phyloP scores from a whole-genome alignment of 2,888 invertebrate species.

The Drosophila conformis region DNA sequence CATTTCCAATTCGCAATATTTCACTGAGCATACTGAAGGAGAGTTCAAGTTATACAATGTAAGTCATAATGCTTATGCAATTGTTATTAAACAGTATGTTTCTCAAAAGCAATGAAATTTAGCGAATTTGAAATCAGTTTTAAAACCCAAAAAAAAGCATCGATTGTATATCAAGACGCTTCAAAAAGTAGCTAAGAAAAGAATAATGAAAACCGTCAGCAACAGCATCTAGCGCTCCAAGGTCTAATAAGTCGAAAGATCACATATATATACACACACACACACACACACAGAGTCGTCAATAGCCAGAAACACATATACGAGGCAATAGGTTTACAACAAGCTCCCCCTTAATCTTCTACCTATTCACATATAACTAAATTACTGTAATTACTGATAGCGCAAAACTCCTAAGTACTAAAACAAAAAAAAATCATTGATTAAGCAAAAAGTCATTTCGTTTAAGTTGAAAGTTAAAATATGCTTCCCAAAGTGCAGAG shows the following conservation, averaged over 20 bases:
- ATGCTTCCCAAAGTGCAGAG: conserved; percentile 51
- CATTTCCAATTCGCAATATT: conserved; percentile 13
- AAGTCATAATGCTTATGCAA: neutral
- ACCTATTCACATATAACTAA: conserved; percentile 21
- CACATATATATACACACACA: conserved; percentile 22
- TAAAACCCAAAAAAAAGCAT: conserved; percentile 23
- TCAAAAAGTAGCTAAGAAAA: conserved; percentile 63
- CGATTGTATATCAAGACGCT: conserved; percentile 61
- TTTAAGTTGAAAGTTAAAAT: conserved; percentile 59
- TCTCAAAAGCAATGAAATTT: conserved; percentile 2
- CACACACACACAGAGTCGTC: conserved; percentile 32
- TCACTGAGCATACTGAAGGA: neutral
- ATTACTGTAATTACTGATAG: conserved; percentile 41
- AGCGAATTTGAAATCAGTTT: conserved; percentile 20
- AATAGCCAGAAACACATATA: conserved; percentile 37
- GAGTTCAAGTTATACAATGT: neutral
- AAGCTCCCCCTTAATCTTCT: conserved; percentile 31
- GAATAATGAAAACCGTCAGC: conserved; percentile 26
- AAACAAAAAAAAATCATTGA: conserved; percentile 29
- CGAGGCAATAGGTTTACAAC: conserved; percentile 66
- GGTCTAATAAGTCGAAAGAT: conserved; percentile 35
- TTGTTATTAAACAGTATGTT: conserved; percentile 5
- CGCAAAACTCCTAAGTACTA: conserved; percentile 48
- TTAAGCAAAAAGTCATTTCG: conserved; percentile 77
- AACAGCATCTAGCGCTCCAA: conserved; percentile 51